Base-by-base conservation (phyloP, 2,888 invertebrate genomes). In the Tinea trinotella region DNA sequence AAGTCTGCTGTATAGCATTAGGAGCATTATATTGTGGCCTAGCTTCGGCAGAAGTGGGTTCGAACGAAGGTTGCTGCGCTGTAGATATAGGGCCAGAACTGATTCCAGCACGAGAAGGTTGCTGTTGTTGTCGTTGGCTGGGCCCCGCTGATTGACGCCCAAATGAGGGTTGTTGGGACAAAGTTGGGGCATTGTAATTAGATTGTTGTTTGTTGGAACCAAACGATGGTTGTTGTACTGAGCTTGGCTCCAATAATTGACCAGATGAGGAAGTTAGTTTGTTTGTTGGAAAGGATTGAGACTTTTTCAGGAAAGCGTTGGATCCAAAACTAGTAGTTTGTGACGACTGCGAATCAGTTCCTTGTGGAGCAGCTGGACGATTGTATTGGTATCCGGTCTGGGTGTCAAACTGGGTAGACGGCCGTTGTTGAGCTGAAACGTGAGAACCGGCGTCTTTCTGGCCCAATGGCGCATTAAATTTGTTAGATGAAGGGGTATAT, bases 181-280 rank as follows among this genome's bases (percentile, higher is more conserved):
- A 2, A 35, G 34, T 18, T 5, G 34, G 52, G 35, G 35, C 15
- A 13, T 60, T 61, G 54, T 64, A 67, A 7, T 66, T 59, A 19
- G 48, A 17, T 10, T 10, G 2, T 19, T 48, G 48, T 6, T 12
- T n/a, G 10, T n/a, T 48, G 9, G 20, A 48, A n/a, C 3, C 20
- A 17, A 20, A 19, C 18, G 48, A 12, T 12, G 48, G 19, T 2
- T n/a, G 48, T 19, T 48, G 48, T 3, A 18, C n/a, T 48, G 18
- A 4, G 19, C 3, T 48, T 3, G 48, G 30, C 4, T 24, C 24
- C 6, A 24, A 20, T 17, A n/a, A 6, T 15, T 15, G 19, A 4
- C 19, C 22, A 17, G n/a, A 9, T 3, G n/a, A 12, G 2, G 12
- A 17, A 6, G 13, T 7, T 20, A 20, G 12, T 18, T 20, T 5